Base-by-base conservation (phyloP, 2,797 vertebrate genomes). In the Molossus molossus region DNA sequence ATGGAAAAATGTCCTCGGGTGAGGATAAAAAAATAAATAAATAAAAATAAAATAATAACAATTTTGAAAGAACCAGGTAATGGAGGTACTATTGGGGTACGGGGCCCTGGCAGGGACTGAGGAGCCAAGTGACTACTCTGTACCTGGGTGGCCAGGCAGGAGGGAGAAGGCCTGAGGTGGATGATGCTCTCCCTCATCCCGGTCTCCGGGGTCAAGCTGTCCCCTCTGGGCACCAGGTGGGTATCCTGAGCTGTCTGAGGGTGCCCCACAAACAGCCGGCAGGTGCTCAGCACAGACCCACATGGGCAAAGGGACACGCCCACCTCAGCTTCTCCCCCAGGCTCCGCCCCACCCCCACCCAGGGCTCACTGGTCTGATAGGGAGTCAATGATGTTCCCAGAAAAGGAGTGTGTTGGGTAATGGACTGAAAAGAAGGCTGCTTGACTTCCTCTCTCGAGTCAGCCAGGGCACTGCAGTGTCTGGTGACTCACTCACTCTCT, bases 391-490 rank as follows among this genome's bases (percentile, higher is more conserved):
- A 64, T 10, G 12, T 90, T 96, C 62, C 11, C 25, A 20, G 81
- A 96, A 97, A 96, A 88, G 90, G 83, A 95, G 93, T 14, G 62
- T 73, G 0, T 13, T 55, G 45, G 48, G 15, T 73, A 60, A 50
- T 6, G 48, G 70, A 50, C 25, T 33, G 23, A 23, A n/a, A 23
- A 67, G 45, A 29, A 67, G 7, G 21, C 73, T 25, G 6, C 75
- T 76, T 50, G 29, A 84, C 91, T 97, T 97, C 97, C 95, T 79
- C 90, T 91, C 72, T 75, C 72, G 13, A 45, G 11, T 57, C 29
- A 27, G 14, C 21, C 23, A 6, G 0, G 18, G 27, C 76, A 40
- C 64, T 33, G n/a, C 0, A 48, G 62, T 53, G 10, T 72, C 85
- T 60, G 48, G 87, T 48, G 77, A 92, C 65, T 86, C 5, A 10